Percentiles rank a stretch among this genome's conserved stretches.
Evolutionary conservation across 2,797 vertebrate genomes (phyloP).

Genomic region (Lepus oiostolus): DNA sequence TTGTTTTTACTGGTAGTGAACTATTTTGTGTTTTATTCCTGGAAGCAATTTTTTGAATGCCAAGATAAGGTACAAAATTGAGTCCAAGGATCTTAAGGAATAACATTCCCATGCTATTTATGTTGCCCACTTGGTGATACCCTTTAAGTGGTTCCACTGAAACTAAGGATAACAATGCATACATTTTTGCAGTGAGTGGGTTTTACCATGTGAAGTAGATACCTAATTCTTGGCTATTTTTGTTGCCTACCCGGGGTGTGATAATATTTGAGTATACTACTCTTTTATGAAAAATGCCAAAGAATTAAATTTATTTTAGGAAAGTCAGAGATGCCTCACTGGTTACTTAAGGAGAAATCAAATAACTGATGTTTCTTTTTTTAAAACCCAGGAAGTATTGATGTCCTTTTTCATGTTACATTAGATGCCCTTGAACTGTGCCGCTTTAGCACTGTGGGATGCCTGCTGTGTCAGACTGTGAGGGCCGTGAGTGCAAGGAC

Average conservation of each 20-base stretch:
- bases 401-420: not conserved
- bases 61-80: not conserved
- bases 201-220: not conserved
- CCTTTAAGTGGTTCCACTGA: not conserved
- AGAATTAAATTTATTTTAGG: not conserved
- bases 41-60: conserved; percentile 12
- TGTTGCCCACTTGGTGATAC: not conserved
- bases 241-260: not conserved
- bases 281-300: not conserved
- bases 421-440: not conserved
- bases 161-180: not conserved
- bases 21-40: conserved; percentile 20
- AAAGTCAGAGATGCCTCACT: not conserved
- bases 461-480: not conserved
- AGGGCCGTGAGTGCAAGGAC: not conserved
- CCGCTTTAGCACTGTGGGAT: not conserved
- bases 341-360: not conserved
- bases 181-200: not conserved
- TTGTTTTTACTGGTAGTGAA: not conserved
- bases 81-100: not conserved
- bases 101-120: not conserved
- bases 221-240: conserved; percentile 15
- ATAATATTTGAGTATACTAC: not conserved
- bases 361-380: not conserved
- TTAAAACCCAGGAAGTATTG: not conserved